Conservation (phyloP, 1,140 invertebrate genomes). For the Drosophila ercepeae region DNA sequence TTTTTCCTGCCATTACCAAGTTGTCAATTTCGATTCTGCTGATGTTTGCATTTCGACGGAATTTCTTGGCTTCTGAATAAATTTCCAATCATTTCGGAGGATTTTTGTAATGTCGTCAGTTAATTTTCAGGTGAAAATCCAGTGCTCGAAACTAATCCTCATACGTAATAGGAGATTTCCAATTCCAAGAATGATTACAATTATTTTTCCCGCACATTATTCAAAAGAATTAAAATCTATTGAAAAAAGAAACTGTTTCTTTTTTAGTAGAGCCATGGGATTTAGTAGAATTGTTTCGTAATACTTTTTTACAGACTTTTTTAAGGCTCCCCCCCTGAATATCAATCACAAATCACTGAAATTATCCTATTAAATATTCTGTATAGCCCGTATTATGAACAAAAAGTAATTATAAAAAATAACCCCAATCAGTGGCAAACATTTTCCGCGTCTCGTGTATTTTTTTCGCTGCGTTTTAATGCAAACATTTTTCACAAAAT, state of each 20-base stretch:
- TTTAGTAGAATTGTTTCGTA: background rate
- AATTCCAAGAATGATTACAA: background rate
- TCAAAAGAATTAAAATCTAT: too few relatives aligned
- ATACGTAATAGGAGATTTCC: background rate
- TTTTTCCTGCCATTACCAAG: conserved; percentile 11
- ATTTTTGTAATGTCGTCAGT: background rate
- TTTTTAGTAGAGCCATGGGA: background rate
- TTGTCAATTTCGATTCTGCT: conserved; percentile 19
- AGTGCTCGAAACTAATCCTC: background rate
- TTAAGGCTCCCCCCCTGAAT: background rate
- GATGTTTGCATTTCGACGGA: conserved; percentile 30
- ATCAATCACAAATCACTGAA: conserved; percentile 29
- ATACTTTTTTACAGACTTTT: too few relatives aligned
- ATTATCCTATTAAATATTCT: conserved; percentile 41
- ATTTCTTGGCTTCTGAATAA: background rate
- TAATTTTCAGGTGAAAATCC: conserved; percentile 2
- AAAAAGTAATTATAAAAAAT: background rate
- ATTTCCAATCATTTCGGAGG: background rate
- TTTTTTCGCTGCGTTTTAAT: conserved; percentile 3
- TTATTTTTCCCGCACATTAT: background rate
- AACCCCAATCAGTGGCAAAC: conserved; percentile 38
- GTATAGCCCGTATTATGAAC: background rate
- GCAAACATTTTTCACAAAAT: conserved; percentile 60
- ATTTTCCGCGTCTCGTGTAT: conserved; percentile 25
- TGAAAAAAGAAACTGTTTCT: too few relatives aligned